Evolutionary conservation across 1,140 invertebrate species (phyloP), one percentile per base, ranked within the genome.

Genomic region (Lethocerus indicus): DNA sequence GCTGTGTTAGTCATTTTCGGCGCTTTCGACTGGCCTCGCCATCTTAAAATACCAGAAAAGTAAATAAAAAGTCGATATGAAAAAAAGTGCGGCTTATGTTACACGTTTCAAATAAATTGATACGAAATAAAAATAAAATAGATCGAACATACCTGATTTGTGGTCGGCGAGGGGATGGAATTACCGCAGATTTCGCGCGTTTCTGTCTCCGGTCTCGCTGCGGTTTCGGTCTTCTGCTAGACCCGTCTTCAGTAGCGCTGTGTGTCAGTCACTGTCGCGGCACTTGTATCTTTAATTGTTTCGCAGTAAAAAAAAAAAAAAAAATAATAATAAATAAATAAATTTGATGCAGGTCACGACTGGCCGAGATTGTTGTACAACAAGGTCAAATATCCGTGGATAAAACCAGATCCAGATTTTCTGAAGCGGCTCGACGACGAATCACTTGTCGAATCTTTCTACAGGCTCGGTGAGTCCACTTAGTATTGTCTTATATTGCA

Each of bases 391-490:
- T 21, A 24, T 42, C 18, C 40, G 3, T 42, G 40, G 40, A 42
- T 42, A 5, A 42, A 42, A n/a, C n/a, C 26, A 21, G 40, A 42
- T 24, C 40, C 40, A 42, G 40, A 42, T 40, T 6, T 5, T 42
- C 26, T 24, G 9, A 7, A n/a, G n/a, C 14, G n/a, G n/a, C 3
- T 24, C 23, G 23, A 24, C 26, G 23, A 42, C 4, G 3, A 14
- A 13, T 20, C 3, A 24, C n/a, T 42, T 20, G 26, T 42, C 3
- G 40, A 42, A 21, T 42, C 40, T 24, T 20, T 21, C n/a, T 21
- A n/a, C n/a, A n/a, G n/a, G n/a, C n/a, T n/a, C n/a, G n/a, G n/a
- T n/a, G n/a, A n/a, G n/a, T n/a, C n/a, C n/a, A n/a, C n/a, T n/a
- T n/a, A n/a, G n/a, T n/a, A n/a, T n/a, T n/a, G n/a, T n/a, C n/a